Conservation (phyloP, 2,113 vertebrate genomes). For the Archilochus colubris region DNA sequence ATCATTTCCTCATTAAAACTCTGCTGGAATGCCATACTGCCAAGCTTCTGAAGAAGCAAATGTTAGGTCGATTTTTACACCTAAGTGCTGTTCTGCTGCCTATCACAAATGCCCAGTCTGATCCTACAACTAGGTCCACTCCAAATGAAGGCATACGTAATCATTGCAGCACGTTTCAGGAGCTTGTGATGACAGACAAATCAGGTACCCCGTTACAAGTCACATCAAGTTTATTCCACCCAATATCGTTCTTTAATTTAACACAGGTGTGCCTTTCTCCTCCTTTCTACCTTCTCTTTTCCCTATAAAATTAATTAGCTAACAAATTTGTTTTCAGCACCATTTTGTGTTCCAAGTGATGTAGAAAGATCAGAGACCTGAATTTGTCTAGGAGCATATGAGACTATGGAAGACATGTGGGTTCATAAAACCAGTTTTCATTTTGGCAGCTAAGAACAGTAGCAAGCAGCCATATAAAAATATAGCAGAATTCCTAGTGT, state of each 20-base stretch:
- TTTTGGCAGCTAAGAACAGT: not conserved
- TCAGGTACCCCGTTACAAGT: not conserved
- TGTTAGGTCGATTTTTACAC: not conserved
- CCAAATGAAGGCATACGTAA: not conserved
- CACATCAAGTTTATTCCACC: not conserved
- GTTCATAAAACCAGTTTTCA: not conserved
- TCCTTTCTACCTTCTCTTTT: not conserved
- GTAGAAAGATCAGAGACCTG: not conserved
- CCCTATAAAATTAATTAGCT: not conserved
- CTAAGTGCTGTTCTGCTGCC: not conserved
- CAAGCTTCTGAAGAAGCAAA: not conserved
- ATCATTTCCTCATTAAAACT: not conserved
- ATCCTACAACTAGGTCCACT: not conserved
- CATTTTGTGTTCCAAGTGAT: not conserved
- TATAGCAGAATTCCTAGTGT: not conserved
- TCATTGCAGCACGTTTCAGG: not conserved
- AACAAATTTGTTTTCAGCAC: not conserved
- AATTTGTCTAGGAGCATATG: not conserved
- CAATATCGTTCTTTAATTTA: fast-evolving
- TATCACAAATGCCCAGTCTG: not conserved
- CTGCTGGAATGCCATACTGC: not conserved
- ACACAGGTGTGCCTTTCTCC: not conserved
- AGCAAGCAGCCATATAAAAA: not conserved
- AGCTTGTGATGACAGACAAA: not conserved
- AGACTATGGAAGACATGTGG: not conserved